Percentiles rank a stretch among this genome's conserved stretches.
Evolutionary conservation across 2,888 invertebrate genomes (phyloP).

Genomic region (Agrypnus murinus): DNA sequence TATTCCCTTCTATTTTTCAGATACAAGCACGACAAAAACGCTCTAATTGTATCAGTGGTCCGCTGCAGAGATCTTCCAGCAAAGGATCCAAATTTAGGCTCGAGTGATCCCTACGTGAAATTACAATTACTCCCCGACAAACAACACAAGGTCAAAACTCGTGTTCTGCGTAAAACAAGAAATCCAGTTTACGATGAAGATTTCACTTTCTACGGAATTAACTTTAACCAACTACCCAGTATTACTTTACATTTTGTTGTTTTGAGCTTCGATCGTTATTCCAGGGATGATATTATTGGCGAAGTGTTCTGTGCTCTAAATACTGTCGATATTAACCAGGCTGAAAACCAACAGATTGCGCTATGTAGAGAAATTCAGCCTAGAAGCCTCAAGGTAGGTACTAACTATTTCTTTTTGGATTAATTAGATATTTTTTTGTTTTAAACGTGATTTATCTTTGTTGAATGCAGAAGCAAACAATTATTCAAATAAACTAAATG

Average conservation of each 20-base stretch:
- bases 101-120: slow-evolving; percentile 98
- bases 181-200: slow-evolving; percentile 99
- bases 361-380: slow-evolving; percentile 93
- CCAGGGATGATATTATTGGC: slow-evolving; percentile 98
- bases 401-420: too few relatives aligned
- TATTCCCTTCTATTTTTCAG: slow-evolving; percentile 73
- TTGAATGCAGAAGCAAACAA: too few relatives aligned
- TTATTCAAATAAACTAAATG: too few relatives aligned
- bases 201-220: slow-evolving; percentile 98
- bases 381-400: slow-evolving; percentile 89
- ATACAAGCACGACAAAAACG: slow-evolving; percentile 92
- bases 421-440: too few relatives aligned
- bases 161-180: slow-evolving; percentile 95
- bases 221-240: slow-evolving; percentile 87
- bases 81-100: slow-evolving; percentile 85
- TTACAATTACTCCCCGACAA: slow-evolving; percentile 97
- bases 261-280: slow-evolving; percentile 94
- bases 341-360: slow-evolving; percentile 86
- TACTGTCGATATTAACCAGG: slow-evolving; percentile 79
- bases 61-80: slow-evolving; percentile 92
- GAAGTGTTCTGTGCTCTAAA: slow-evolving; percentile 93
- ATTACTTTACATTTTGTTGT: slow-evolving; percentile 96
- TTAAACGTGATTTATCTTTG: too few relatives aligned
- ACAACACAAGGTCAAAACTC: slow-evolving; percentile 97
- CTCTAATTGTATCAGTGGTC: slow-evolving; percentile 93